phyloP scores from a whole-genome alignment of 2,113 vertebrate species.

The Crypturellus undulatus region DNA sequence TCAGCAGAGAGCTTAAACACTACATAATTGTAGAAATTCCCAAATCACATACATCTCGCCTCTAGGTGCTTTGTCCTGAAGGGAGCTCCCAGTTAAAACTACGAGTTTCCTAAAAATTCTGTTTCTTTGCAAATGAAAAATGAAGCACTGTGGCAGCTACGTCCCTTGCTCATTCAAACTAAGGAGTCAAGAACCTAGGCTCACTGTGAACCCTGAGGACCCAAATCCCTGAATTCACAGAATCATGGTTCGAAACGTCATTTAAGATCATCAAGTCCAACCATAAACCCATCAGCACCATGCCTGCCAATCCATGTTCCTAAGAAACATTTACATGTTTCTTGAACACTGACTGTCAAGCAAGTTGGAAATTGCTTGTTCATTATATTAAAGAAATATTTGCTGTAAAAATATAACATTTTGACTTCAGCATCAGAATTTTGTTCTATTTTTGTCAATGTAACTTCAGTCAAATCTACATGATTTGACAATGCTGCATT shows the following conservation, averaged over 20 bases:
- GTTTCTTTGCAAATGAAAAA: neutral
- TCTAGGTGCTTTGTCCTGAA: neutral
- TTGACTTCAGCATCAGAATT: neutral
- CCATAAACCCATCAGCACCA: no score
- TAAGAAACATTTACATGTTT: no score
- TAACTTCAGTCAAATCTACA: neutral
- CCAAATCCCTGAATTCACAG: neutral
- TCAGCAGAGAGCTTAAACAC: neutral
- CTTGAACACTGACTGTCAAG: neutral
- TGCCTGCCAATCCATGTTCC: no score
- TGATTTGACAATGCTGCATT: neutral
- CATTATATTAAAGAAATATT: neutral
- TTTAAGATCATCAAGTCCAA: no score
- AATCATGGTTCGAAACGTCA: no score
- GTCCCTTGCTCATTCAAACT: neutral
- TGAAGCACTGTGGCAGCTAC: neutral
- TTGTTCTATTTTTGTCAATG: neutral
- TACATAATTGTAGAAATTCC: neutral
- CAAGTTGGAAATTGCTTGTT: neutral
- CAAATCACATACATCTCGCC: neutral
- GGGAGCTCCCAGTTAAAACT: neutral
- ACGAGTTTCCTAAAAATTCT: neutral
- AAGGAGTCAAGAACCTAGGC: neutral
- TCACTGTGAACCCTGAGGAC: neutral
- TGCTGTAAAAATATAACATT: neutral